Percentiles rank a stretch among this genome's conserved stretches.
phyloP scores from a whole-genome alignment of 2,113 vertebrate genomes.

The Desmodus rotundus region DNA sequence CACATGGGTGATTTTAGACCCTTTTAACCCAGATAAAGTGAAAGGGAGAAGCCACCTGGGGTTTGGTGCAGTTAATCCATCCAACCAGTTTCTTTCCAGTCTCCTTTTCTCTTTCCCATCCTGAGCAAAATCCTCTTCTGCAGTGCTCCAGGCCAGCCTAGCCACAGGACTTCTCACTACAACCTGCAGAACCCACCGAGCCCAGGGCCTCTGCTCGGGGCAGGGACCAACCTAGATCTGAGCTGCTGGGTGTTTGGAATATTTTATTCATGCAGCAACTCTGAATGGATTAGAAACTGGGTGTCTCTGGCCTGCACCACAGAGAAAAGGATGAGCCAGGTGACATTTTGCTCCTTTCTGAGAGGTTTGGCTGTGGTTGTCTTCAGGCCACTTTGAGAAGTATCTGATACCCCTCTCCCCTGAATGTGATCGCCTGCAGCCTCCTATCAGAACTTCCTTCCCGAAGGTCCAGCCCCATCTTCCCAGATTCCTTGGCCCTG shows the following conservation, averaged over 20 bases:
- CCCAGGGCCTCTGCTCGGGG: neutral
- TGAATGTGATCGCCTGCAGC: neutral
- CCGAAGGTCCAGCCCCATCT: neutral
- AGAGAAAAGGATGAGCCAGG: neutral
- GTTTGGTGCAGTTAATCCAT: neutral
- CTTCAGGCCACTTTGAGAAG: neutral
- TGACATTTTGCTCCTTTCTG: neutral
- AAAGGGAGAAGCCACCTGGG: neutral
- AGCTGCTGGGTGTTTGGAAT: neutral
- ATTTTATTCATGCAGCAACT: neutral
- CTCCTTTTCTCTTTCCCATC: neutral
- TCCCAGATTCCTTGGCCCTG: neutral
- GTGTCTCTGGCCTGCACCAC: neutral
- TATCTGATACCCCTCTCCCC: neutral
- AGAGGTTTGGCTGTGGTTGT: neutral
- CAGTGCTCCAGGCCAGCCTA: accelerated
- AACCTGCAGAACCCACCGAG: no score
- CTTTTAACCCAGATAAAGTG: slow-evolving; percentile 39
- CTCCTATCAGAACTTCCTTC: neutral
- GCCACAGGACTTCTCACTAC: neutral
- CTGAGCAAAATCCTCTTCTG: neutral
- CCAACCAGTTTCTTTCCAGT: neutral
- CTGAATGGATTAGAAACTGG: neutral
- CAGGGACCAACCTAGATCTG: neutral
- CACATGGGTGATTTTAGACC: slow-evolving; percentile 36